Conservation (phyloP, 2,113 vertebrate genomes). For the Myrmophylax atrothorax region DNA sequence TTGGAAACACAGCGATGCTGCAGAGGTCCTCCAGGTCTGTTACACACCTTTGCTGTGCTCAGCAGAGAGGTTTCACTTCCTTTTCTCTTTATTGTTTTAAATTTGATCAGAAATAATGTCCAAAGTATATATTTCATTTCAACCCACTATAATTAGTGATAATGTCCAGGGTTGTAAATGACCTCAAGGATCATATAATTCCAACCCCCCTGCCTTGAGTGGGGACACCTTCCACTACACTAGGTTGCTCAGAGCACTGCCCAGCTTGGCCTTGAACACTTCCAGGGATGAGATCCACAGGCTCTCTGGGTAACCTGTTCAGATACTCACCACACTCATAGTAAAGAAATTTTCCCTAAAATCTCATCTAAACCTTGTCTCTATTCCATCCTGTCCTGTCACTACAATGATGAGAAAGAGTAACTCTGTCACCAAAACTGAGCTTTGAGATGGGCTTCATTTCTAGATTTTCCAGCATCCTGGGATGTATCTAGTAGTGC, state of each 20-base stretch:
- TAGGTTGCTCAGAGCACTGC: background rate
- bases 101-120: background rate
- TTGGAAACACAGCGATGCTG: background rate
- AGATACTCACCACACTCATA: fast-evolving
- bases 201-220: fast-evolving
- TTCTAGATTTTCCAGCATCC: background rate
- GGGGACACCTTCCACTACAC: background rate
- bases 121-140: background rate
- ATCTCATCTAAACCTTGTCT: background rate
- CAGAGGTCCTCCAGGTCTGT: background rate
- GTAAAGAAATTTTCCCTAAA: background rate
- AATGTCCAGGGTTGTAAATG: background rate
- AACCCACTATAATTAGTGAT: background rate
- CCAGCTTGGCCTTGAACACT: background rate
- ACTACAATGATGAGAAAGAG: background rate
- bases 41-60: background rate
- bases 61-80: background rate
- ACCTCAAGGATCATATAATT: background rate
- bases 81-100: background rate
- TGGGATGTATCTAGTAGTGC: background rate
- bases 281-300: background rate
- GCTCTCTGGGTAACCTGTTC: background rate
- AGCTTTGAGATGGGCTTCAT: background rate
- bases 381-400: background rate
- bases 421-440: background rate